Evolutionary conservation across 2,888 invertebrate species (phyloP).

Genomic region (Diarsia brunnea): DNA sequence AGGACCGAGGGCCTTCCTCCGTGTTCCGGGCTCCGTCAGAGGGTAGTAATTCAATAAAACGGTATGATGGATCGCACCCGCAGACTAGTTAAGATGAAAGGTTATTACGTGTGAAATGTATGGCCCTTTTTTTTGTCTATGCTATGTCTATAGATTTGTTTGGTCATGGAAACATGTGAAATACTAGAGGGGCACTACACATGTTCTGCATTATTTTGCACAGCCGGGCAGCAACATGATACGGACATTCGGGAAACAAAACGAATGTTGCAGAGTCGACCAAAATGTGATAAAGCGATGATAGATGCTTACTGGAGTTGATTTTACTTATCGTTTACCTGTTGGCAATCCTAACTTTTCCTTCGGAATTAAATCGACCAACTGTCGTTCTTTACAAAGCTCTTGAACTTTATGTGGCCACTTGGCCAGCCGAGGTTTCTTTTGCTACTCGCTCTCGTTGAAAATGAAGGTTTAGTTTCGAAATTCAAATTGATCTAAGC

Average conservation of each 20-base stretch:
- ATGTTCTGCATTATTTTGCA: not conserved
- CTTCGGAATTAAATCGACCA: not conserved
- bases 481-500: constrained; percentile 5
- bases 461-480: not conserved
- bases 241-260: not conserved
- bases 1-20: constrained; percentile 59
- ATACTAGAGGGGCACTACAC: not conserved
- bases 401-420: no score
- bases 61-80: constrained; percentile 80
- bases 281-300: not conserved
- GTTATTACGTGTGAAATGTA: constrained; percentile 55
- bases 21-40: constrained; percentile 48
- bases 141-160: not conserved
- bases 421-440: not conserved
- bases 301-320: not conserved
- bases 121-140: constrained; percentile 2
- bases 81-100: constrained; percentile 56
- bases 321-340: no score
- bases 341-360: not conserved
- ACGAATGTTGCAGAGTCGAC: no score
- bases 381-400: not conserved
- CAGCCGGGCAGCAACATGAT: not conserved
- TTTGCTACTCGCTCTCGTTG: not conserved
- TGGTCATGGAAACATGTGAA: not conserved
- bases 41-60: constrained; percentile 81